Evolutionary conservation across 2,888 invertebrate species (phyloP), one percentile per base, ranked within the genome.

Genomic region (Lasius fuliginosus): DNA sequence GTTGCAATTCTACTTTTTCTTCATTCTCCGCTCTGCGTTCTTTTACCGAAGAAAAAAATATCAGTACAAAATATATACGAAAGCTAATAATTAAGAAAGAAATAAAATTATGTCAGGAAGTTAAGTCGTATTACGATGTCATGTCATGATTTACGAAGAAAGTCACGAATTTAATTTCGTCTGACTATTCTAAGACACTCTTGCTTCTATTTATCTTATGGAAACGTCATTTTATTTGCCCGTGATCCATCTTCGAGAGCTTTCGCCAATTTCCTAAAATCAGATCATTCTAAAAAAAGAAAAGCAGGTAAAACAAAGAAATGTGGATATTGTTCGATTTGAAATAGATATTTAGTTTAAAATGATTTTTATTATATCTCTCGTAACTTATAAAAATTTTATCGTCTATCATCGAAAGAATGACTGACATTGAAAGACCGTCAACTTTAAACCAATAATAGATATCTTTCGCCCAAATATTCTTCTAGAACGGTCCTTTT

Each of bases 1-100:
- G 4, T 53, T 18, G 64, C 49, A 65, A 65, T 76, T 76, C 36
- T 30, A 23, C 27, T 76, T 67, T 76, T 67, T 76, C 18, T 53
- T 67, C 40, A 18, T 65, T 18, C 11, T 11, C 15, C 15, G 15
- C 18, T 36, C 11, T 36, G 23, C 36, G 18, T 40, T n/a, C n/a
- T 53, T 53, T 27, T 49, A 36, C 18, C 18, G 5, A 11, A 1
- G 11, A 5, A 23, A 23, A 64, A 75, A 36, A 33, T 40, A 6
- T 15, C 42, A 33, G 15, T 3, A 6, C 3, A 12, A 36, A 5
- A 36, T 40, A 46, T 33, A 56, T 8, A 12, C 1, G 40, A 40
- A 9, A 40, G 40, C 40, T 56, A 18, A n/a, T 23, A 76, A 76
- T 65, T n/a, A 67, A 65, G 27, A 53, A 27, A 27, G 12, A 46